phyloP scores from a whole-genome alignment of 2,113 vertebrate genomes.

The Falcunculus frontatus region DNA sequence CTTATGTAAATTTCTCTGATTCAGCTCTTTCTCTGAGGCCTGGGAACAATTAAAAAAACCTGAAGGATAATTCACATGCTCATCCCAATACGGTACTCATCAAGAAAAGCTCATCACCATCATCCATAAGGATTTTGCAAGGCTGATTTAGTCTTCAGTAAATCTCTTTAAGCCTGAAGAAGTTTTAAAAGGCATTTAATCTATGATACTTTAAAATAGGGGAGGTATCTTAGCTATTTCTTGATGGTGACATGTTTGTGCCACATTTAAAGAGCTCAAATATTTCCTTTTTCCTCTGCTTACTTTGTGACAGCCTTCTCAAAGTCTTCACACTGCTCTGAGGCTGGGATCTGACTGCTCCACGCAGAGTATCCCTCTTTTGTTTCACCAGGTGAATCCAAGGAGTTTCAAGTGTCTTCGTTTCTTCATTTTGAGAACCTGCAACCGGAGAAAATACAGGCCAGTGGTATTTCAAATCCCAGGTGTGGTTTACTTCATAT shows the following conservation, averaged over 20 bases:
- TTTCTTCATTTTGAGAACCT: neutral
- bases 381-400: neutral
- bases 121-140: neutral
- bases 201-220: neutral
- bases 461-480: neutral
- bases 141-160: neutral
- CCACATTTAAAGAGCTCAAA: neutral
- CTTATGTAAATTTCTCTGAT: conserved; percentile 8
- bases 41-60: neutral
- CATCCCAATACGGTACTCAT: neutral
- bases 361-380: fast-evolving
- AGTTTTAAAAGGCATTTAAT: neutral
- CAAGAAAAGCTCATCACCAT: neutral
- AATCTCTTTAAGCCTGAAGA: neutral
- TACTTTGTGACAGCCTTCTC: neutral
- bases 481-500: neutral
- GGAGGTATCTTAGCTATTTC: neutral
- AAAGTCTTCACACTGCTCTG: neutral
- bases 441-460: neutral
- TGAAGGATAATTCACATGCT: neutral
- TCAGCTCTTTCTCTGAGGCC: neutral
- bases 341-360: neutral
- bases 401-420: neutral
- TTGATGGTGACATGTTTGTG: neutral
- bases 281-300: neutral